Evolutionary conservation across 2,888 invertebrate species (phyloP).

Genomic region (Epiperipatus broadwayi): DNA sequence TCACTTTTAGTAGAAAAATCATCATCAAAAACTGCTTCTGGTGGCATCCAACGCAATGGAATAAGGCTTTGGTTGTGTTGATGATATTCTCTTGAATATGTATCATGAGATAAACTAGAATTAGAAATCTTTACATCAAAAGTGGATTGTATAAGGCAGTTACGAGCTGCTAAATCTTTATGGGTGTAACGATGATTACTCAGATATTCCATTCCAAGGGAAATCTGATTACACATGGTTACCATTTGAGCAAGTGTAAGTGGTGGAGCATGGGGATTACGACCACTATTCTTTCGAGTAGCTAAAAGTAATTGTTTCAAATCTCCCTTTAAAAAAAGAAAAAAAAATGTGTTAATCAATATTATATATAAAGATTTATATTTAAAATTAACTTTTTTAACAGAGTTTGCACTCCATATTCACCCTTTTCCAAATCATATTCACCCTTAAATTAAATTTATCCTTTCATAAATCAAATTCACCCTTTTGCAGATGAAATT

Average conservation of each 20-base stretch:
- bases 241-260: constrained; percentile 34
- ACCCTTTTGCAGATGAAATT: too few species aligned
- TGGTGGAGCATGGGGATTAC: constrained; percentile 37
- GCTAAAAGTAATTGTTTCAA: constrained; percentile 47
- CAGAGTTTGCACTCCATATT: not conserved
- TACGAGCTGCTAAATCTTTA: constrained; percentile 73
- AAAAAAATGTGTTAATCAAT: constrained; percentile 5
- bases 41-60: constrained; percentile 61
- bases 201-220: constrained; percentile 58
- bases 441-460: too few species aligned
- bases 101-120: constrained; percentile 57
- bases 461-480: too few species aligned
- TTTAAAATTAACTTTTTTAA: constrained; percentile 8
- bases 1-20: constrained; percentile 83
- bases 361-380: not conserved
- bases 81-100: constrained; percentile 74
- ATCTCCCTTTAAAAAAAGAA: constrained; percentile 47
- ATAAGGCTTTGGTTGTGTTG: constrained; percentile 61
- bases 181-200: constrained; percentile 58
- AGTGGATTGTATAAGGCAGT: constrained; percentile 61
- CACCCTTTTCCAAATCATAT: too few species aligned
- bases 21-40: constrained; percentile 67
- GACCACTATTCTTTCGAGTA: constrained; percentile 36
- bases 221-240: constrained; percentile 42
- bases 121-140: constrained; percentile 63